These are phyloP conservation scores for Amiota minor DNA, from an alignment of 2,888 invertebrate genomes.

Conservation along the genomic window DNA sequence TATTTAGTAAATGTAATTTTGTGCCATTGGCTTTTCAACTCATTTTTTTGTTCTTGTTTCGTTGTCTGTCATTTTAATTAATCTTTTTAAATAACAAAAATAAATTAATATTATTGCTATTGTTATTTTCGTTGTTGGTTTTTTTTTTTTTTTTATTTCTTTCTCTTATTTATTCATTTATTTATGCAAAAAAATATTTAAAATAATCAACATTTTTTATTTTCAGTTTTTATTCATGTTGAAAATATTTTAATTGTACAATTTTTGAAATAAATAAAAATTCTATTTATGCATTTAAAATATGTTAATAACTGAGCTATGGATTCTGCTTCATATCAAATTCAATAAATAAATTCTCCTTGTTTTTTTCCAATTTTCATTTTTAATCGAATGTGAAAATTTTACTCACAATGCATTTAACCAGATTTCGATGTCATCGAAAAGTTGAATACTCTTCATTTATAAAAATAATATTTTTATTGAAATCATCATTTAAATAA, in stretches of 20 bases:
- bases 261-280: constrained; percentile 4
- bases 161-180: constrained; percentile 6
- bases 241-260: constrained; percentile 16
- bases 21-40: background rate
- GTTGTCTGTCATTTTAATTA: background rate
- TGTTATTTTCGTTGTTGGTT: background rate
- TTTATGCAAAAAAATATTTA: background rate
- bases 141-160: background rate
- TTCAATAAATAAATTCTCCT: background rate
- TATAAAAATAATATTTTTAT: no score
- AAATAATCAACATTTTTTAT: background rate
- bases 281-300: background rate
- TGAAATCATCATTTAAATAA: no score
- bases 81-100: constrained; percentile 18
- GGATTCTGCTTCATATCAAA: background rate
- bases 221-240: constrained; percentile 6
- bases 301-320: background rate
- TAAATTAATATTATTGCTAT: constrained; percentile 12
- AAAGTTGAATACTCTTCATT: no score
- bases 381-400: background rate
- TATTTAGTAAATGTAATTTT: background rate
- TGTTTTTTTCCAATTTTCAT: background rate
- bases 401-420: no score
- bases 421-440: no score
- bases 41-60: background rate